These are phyloP conservation scores for Anastrepha ludens DNA, from an alignment of 1,140 invertebrate genomes.

Conservation along the genomic window DNA sequence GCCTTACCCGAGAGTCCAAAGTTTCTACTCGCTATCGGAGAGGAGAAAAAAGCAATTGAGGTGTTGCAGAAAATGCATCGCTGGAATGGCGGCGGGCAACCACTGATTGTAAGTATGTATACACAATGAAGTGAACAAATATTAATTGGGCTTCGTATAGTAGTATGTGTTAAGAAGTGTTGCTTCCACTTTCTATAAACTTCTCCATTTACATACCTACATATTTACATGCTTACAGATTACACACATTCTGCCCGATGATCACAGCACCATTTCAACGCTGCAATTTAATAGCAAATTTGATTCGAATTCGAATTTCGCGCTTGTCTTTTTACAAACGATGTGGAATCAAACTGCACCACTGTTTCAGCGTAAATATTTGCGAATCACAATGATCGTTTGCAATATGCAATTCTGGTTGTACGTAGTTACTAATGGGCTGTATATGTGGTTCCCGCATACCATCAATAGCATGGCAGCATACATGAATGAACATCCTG, in stretches of 20 bases:
- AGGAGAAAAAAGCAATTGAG: conserved; percentile 77
- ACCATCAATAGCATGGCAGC: conserved; percentile 57
- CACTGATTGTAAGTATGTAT: conserved; percentile 50
- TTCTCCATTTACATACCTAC: neutral
- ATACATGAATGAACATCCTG: conserved; percentile 57
- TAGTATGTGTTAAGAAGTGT: too few relatives aligned
- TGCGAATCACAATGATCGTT: conserved; percentile 72
- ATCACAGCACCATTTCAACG: neutral
- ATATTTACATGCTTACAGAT: neutral
- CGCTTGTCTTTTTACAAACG: conserved; percentile 52
- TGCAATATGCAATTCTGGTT: conserved; percentile 70
- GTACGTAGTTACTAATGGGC: conserved; percentile 73
- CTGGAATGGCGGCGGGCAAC: conserved; percentile 76
- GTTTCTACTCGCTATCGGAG: conserved; percentile 80
- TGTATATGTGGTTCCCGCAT: conserved; percentile 61
- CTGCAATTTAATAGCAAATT: neutral
- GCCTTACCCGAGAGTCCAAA: conserved; percentile 84
- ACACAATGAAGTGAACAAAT: neutral
- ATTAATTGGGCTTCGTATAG: neutral
- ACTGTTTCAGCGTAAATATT: conserved; percentile 73
- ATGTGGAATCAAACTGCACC: conserved; percentile 75
- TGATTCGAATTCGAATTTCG: conserved; percentile 44
- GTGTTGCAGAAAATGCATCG: conserved; percentile 78
- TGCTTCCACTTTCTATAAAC: neutral
- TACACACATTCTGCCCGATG: conserved; percentile 54